These are phyloP conservation scores for Forbesichthys papilliferus DNA, from an alignment of 2,113 vertebrate genomes.

Conservation along the genomic window DNA sequence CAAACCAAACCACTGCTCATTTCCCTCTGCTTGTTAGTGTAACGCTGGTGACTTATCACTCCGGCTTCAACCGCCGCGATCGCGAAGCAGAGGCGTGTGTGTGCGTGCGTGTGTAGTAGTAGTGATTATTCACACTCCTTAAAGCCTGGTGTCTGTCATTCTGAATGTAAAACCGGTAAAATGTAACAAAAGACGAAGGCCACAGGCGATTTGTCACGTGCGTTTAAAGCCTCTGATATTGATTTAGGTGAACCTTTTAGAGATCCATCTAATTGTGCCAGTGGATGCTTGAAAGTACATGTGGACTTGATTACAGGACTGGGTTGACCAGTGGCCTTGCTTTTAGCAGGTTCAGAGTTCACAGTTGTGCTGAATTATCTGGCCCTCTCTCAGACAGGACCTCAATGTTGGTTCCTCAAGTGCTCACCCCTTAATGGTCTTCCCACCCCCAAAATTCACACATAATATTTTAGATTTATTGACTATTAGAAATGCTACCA, in stretches of 20 bases:
- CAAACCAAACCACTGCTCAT: constrained; percentile 44
- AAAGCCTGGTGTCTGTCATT: constrained; percentile 32
- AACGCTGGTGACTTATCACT: constrained; percentile 45
- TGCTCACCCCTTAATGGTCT: constrained; percentile 90
- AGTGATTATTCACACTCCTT: constrained; percentile 44
- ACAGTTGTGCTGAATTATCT: constrained; percentile 97
- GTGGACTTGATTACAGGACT: constrained; percentile 83
- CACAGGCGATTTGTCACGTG: constrained; percentile 39
- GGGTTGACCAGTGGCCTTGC: constrained; percentile 85
- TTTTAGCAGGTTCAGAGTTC: constrained; percentile 90
- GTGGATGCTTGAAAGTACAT: constrained; percentile 79
- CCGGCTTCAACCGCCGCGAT: constrained; percentile 46
- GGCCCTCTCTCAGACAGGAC: constrained; percentile 83
- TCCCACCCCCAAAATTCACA: constrained; percentile 90
- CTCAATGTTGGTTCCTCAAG: constrained; percentile 82
- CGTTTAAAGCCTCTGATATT: constrained; percentile 60
- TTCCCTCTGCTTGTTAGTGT: constrained; percentile 46
- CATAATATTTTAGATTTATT: constrained; percentile 99
- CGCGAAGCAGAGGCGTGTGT: constrained; percentile 15
- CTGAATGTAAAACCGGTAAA: constrained; percentile 38
- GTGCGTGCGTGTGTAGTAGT: background rate
- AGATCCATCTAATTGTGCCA: constrained; percentile 73
- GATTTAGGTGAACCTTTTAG: constrained; percentile 74
- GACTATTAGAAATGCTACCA: constrained; percentile 93
- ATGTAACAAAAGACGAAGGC: constrained; percentile 57